Conservation (phyloP, 2,797 vertebrate genomes). For the Molossus alvarezi region DNA sequence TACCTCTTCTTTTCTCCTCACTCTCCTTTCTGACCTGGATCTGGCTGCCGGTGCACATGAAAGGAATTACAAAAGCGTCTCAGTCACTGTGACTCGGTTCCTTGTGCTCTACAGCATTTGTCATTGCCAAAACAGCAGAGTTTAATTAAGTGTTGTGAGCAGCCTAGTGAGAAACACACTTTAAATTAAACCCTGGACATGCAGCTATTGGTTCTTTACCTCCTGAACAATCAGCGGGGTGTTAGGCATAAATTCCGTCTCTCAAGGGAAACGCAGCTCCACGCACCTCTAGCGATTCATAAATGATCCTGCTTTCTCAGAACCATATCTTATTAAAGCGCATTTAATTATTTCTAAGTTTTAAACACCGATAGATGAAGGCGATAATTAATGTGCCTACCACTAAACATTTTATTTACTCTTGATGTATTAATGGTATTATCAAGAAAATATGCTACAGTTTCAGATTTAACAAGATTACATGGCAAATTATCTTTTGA, state of each 20-base stretch:
- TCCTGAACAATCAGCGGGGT: slow-evolving; percentile 97
- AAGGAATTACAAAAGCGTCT: slow-evolving; percentile 97
- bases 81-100: slow-evolving; percentile 95
- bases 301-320: slow-evolving; percentile 93
- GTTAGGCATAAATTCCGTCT: slow-evolving; percentile 96
- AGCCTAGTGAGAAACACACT: slow-evolving; percentile 99
- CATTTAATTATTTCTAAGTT: slow-evolving; percentile 96
- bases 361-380: slow-evolving; percentile 94
- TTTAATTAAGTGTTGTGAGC: slow-evolving; percentile 99
- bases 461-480: slow-evolving; percentile 93
- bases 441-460: slow-evolving; percentile 89
- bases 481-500: slow-evolving; percentile 93
- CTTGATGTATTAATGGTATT: slow-evolving; percentile 93
- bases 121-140: slow-evolving; percentile 99
- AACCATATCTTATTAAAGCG: slow-evolving; percentile 94
- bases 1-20: slow-evolving; percentile 93
- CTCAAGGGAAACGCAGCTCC: slow-evolving; percentile 94
- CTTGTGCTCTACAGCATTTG: slow-evolving; percentile 97
- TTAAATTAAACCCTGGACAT: slow-evolving; percentile 99
- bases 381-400: slow-evolving; percentile 96
- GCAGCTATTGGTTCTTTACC: slow-evolving; percentile 99
- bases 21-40: slow-evolving; percentile 96
- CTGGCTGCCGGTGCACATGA: slow-evolving; percentile 95
- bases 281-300: slow-evolving; percentile 95
- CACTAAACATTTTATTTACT: slow-evolving; percentile 97